A percentile compares a stretch with the other conserved stretches of the same genome.
Conservation (phyloP, 2,888 invertebrate genomes). For the Eupithecia abbreviata region DNA sequence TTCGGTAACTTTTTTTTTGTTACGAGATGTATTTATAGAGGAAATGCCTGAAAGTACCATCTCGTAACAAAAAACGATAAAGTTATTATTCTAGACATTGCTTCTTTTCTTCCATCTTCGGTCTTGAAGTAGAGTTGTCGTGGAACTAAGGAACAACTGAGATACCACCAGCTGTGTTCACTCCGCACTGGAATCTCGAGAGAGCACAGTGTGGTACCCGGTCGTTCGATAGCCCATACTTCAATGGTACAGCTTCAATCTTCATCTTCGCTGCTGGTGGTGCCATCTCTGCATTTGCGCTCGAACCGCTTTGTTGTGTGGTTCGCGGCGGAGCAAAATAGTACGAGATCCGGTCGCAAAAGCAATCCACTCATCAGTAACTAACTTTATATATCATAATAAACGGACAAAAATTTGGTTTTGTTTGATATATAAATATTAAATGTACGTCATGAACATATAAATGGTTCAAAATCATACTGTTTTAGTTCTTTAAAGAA, state of each 20-base stretch:
- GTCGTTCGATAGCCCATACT: conserved; percentile 85
- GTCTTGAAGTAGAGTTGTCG: conserved; percentile 46
- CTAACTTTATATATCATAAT: too few relatives aligned
- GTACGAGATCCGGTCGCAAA: too few relatives aligned
- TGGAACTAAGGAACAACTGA: conserved; percentile 90
- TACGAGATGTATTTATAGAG: too few relatives aligned
- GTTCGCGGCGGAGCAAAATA: conserved; percentile 23
- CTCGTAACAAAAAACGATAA: neutral
- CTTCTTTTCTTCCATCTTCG: conserved; percentile 15
- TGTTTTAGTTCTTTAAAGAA: too few relatives aligned
- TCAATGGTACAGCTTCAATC: conserved; percentile 18
- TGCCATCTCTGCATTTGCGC: conserved; percentile 43
- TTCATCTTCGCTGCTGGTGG: conserved; percentile 38
- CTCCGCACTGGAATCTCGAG: conserved; percentile 89
- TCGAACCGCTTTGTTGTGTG: conserved; percentile 42
- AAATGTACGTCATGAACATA: too few relatives aligned
- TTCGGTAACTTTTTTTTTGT: neutral
- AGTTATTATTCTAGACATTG: neutral
- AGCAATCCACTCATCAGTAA: too few relatives aligned
- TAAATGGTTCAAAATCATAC: too few relatives aligned
- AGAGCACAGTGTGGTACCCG: conserved; percentile 99
- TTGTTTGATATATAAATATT: too few relatives aligned
- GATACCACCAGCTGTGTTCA: conserved; percentile 99
- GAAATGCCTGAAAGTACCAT: too few relatives aligned
- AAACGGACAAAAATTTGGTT: too few relatives aligned